These are phyloP conservation scores for Malurus melanocephalus DNA, from an alignment of 2,113 vertebrate species.

Conservation along the genomic window DNA sequence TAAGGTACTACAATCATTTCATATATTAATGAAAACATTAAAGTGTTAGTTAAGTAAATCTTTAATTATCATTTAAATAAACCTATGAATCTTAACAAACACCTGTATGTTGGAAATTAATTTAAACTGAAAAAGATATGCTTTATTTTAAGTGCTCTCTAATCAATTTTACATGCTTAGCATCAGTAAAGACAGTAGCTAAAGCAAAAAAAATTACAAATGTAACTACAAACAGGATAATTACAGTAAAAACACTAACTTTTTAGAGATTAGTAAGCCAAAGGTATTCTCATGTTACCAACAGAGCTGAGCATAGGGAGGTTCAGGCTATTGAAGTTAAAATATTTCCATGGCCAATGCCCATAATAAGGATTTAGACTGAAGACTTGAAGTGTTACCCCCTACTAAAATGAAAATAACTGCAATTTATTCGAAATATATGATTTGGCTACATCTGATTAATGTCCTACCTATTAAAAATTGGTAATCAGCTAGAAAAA, in stretches of 20 bases:
- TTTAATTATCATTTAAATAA: constrained; percentile 46
- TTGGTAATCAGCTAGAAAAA: constrained; percentile 27
- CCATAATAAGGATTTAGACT: constrained; percentile 19
- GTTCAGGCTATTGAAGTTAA: constrained; percentile 8
- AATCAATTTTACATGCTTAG: constrained; percentile 8
- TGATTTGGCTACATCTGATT: not conserved
- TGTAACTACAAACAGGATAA: not conserved
- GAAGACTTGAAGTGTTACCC: constrained; percentile 52
- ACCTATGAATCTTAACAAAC: constrained; percentile 34
- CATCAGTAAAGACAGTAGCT: not conserved
- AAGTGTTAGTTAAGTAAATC: constrained; percentile 55
- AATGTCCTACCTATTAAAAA: constrained; percentile 1
- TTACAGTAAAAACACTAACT: not conserved
- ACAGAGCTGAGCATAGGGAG: constrained; percentile 42
- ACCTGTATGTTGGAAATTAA: constrained; percentile 25
- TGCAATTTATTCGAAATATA: not conserved
- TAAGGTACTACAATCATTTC: constrained; percentile 49
- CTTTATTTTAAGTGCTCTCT: constrained; percentile 70
- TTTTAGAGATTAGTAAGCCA: constrained; percentile 14
- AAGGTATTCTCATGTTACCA: constrained; percentile 8
- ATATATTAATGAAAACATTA: constrained; percentile 64
- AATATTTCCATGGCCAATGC: not conserved
- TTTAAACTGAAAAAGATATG: constrained; percentile 56
- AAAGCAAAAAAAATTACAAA: not conserved
- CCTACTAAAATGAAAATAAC: constrained; percentile 29